Base-by-base conservation (phyloP, 2,797 vertebrate genomes). In the Falco berigora region DNA sequence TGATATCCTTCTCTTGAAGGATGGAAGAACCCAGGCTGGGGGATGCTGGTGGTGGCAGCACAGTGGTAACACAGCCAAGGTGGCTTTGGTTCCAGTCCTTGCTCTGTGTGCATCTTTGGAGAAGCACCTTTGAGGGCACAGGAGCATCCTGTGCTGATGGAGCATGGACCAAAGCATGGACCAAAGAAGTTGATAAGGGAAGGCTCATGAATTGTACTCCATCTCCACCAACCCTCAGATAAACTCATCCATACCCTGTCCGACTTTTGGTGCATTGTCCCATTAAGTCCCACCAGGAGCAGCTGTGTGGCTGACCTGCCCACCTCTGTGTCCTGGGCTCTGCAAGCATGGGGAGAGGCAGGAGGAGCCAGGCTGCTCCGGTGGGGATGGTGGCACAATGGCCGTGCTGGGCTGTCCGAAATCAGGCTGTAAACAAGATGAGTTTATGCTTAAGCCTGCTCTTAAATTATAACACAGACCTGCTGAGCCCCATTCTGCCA, bases 221-320 rank as follows among this genome's bases (percentile, higher is more conserved):
- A 1, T 0, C 1, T 47, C 53, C 68, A 59, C 17, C 21, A 13
- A 0, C 9, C 19, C 36, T 8, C 14, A 4, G 63, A 38, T 38
- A 20, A 71, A 11, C 34, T 77, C 66, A 22, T 20, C 56, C 40
- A 1, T 4, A 15, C 5, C 20, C 24, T 52, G 19, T 3, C 36
- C 74, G 40, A 7, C 34, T 44, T 28, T 30, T 50, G 17, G 9
- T 42, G 62, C 12, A 0, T 14, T 53, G 25, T 32, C 32, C 75
- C 25, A 6, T 42, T 4, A 36, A 22, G 30, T n/a, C 4, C 4
- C 32, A 8, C 7, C 22, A 47, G 72, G 30, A 34, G 24, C 8
- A 14, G 8, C 27, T 8, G n/a, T 23, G 63, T 8, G 40, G 19
- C 34, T 3, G 5, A 17, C 28, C 22, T 71, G 42, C 79, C 52